Evolutionary conservation across 1,140 invertebrate genomes (phyloP).

Genomic region (Lepidurus apus): DNA sequence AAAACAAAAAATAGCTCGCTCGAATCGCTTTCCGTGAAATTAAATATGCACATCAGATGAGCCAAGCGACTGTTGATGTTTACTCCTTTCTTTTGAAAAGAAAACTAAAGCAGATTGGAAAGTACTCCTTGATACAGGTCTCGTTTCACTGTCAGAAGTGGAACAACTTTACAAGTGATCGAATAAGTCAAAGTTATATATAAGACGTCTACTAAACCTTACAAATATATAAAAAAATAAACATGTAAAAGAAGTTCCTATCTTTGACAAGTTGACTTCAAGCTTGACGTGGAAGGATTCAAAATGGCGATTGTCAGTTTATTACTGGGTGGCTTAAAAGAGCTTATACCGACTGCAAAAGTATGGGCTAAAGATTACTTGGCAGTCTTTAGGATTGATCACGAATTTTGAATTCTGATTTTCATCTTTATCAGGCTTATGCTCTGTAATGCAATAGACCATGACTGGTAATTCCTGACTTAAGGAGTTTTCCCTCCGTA

Average conservation of each 20-base stretch:
- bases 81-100: background rate
- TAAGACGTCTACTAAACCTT: background rate
- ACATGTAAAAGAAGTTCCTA: background rate
- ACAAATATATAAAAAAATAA: background rate
- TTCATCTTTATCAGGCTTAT: background rate
- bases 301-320: background rate
- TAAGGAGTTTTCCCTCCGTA: background rate
- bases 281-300: background rate
- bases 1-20: background rate
- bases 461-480: background rate
- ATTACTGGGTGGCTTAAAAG: background rate
- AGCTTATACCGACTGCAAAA: background rate
- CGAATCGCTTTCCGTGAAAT: background rate
- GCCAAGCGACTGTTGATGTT: background rate
- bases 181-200: background rate
- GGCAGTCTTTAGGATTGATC: background rate
- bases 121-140: background rate
- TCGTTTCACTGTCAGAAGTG: background rate
- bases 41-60: background rate
- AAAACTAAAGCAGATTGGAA: constrained; percentile 1
- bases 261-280: constrained; percentile 10
- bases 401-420: background rate
- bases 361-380: background rate
- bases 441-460: background rate
- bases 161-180: background rate